Evolutionary conservation across 1,140 invertebrate species (phyloP).

Genomic region (Brachionus sp.): DNA sequence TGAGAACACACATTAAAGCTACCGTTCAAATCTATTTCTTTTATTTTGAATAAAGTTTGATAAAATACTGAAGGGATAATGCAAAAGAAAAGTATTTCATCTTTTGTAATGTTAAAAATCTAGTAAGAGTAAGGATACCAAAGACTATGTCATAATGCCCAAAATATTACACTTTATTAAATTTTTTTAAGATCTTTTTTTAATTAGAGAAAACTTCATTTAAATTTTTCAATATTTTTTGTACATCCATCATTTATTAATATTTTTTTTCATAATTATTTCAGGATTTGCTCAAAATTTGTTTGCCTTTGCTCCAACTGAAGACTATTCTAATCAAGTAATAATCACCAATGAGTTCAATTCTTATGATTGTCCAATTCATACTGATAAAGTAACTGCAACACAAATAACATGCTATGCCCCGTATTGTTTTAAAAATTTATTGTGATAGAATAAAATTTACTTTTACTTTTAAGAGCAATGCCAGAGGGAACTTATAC

Average conservation of each 20-base stretch:
- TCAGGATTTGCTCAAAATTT: constrained; percentile 1
- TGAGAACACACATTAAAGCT: too few relatives aligned
- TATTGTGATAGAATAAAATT: neutral
- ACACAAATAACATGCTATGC: constrained; percentile 38
- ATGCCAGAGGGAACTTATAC: neutral
- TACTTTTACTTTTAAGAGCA: neutral
- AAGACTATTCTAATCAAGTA: neutral
- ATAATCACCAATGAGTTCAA: neutral
- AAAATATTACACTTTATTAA: too few relatives aligned
- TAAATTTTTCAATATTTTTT: neutral
- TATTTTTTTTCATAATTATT: neutral
- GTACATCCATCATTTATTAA: neutral
- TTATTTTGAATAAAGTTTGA: too few relatives aligned
- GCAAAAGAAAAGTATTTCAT: too few relatives aligned
- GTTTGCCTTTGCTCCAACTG: neutral
- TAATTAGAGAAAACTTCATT: too few relatives aligned
- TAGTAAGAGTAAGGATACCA: too few relatives aligned
- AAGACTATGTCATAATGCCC: too few relatives aligned
- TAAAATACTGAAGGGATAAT: too few relatives aligned
- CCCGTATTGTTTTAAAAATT: neutral
- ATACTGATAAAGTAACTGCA: constrained; percentile 1
- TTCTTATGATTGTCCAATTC: constrained; percentile 15
- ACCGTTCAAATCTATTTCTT: too few relatives aligned
- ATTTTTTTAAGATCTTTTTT: too few relatives aligned
- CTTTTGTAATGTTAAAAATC: too few relatives aligned